Evolutionary conservation across 2,797 vertebrate species (phyloP).

Genomic region (Halcyon smyrnensis): DNA sequence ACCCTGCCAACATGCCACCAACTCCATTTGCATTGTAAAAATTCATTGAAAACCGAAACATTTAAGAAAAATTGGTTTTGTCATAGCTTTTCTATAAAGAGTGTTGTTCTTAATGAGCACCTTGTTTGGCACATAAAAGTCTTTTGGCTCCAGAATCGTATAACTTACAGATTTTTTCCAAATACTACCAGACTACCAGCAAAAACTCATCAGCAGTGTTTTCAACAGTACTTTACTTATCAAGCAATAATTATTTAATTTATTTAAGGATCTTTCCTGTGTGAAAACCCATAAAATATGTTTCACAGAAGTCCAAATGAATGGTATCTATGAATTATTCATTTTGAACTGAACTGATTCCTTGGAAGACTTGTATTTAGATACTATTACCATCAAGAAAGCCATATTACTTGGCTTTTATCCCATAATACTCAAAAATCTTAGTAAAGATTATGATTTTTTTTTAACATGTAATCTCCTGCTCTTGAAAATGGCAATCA

Average conservation of each 20-base stretch:
- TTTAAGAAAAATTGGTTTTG: neutral
- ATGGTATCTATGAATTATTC: neutral
- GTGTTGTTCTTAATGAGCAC: neutral
- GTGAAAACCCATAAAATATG: neutral
- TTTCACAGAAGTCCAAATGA: neutral
- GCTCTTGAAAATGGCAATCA: no score
- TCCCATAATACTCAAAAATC: neutral
- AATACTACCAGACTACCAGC: neutral
- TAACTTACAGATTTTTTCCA: neutral
- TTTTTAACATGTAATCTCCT: no score
- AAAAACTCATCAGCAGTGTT: neutral
- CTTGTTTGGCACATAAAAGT: fast-evolving
- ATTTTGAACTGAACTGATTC: neutral
- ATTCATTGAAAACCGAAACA: neutral
- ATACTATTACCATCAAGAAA: neutral
- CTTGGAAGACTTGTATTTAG: neutral
- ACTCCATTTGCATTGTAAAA: neutral
- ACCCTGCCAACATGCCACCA: neutral
- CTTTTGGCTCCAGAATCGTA: neutral
- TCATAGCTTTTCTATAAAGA: neutral
- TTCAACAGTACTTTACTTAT: neutral
- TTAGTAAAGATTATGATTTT: no score
- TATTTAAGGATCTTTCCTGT: neutral
- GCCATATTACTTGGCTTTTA: neutral
- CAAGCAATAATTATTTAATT: neutral